Percentiles rank a stretch among this genome's conserved stretches.
Evolutionary conservation across 2,113 vertebrate genomes (phyloP).

Genomic region (Strix uralensis): DNA sequence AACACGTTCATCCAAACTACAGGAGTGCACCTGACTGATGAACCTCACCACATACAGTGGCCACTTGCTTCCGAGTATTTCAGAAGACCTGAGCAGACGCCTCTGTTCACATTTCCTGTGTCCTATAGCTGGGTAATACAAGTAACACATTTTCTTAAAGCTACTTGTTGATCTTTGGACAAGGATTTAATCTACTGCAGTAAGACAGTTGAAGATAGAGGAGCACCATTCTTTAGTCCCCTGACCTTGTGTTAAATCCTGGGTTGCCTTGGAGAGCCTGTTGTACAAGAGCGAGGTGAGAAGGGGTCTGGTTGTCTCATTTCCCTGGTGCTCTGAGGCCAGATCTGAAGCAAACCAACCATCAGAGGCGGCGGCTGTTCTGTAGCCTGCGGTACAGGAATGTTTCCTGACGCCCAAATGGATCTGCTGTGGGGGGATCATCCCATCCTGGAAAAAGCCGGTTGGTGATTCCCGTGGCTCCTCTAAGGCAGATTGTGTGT

Average conservation of each 20-base stretch:
- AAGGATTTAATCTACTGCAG: neutral
- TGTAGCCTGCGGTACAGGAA: neutral
- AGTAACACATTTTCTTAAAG: neutral
- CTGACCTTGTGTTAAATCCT: neutral
- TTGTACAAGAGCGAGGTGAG: neutral
- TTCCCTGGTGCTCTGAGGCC: neutral
- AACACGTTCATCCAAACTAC: neutral
- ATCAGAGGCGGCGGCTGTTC: neutral
- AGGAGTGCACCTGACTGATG: fast-evolving
- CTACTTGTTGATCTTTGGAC: neutral
- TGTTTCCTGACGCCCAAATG: neutral
- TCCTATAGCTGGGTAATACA: fast-evolving
- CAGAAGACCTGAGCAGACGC: fast-evolving
- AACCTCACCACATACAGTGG: neutral
- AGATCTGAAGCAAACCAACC: neutral
- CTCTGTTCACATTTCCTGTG: neutral
- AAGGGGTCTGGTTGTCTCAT: neutral
- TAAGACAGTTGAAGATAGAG: neutral
- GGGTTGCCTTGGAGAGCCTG: neutral
- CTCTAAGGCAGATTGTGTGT: neutral
- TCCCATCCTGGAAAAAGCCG: neutral
- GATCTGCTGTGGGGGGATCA: neutral
- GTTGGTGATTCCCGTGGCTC: neutral
- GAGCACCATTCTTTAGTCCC: neutral
- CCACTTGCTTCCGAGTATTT: fast-evolving